Conservation (phyloP, 2,888 invertebrate species). For the Xylota sylvarum region DNA sequence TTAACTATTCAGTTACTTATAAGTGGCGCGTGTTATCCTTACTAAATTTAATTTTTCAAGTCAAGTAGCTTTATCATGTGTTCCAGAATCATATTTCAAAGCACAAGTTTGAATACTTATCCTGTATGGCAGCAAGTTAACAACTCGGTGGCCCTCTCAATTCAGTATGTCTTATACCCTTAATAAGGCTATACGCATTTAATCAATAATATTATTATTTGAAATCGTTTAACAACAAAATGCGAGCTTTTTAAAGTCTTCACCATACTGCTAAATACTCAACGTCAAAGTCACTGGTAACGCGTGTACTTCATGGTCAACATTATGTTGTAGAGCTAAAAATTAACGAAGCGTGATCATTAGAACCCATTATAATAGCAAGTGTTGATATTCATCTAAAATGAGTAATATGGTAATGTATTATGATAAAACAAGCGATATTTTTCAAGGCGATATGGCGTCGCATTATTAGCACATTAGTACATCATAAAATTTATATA, state of each 20-base stretch:
- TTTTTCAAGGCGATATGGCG: slow-evolving; percentile 1
- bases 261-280: neutral
- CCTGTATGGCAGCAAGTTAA: too few relatives aligned
- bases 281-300: neutral
- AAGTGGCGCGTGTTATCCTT: too few relatives aligned
- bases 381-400: neutral
- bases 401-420: slow-evolving; percentile 7
- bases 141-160: too few relatives aligned
- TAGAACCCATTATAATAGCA: neutral
- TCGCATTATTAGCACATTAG: slow-evolving; percentile 8
- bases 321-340: neutral
- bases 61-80: too few relatives aligned
- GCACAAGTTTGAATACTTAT: too few relatives aligned
- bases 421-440: neutral
- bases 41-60: too few relatives aligned
- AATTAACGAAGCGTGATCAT: slow-evolving; percentile 25
- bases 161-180: too few relatives aligned
- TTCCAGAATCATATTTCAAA: too few relatives aligned
- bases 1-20: too few relatives aligned
- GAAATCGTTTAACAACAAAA: too few relatives aligned
- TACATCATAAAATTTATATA: neutral
- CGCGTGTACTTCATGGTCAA: slow-evolving; percentile 20
- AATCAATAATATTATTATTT: too few relatives aligned
- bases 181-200: too few relatives aligned
- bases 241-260: neutral